Percentiles rank a stretch among this genome's conserved stretches.
phyloP scores from a whole-genome alignment of 2,797 vertebrate species.

The Gephyroberyx darwinii region DNA sequence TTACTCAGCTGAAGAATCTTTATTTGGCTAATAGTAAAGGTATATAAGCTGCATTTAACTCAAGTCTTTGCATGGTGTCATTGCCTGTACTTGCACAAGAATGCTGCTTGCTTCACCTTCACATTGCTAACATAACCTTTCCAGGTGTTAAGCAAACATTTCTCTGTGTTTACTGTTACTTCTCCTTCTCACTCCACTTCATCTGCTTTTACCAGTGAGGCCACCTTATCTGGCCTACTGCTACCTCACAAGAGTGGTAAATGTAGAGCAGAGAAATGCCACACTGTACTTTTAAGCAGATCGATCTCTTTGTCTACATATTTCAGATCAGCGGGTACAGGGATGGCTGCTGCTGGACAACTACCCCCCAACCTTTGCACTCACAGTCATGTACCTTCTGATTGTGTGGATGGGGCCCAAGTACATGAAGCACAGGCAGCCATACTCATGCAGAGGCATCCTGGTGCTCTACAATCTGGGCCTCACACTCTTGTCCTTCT shows the following conservation, averaged over 20 bases:
- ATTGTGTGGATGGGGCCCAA: constrained; percentile 95
- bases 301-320: constrained; percentile 28
- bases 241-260: not conserved
- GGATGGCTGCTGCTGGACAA: constrained; percentile 94
- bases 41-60: constrained; percentile 14
- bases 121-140: constrained; percentile 10
- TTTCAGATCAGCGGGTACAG: constrained; percentile 91
- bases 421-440: constrained; percentile 90
- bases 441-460: constrained; percentile 87
- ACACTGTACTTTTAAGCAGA: not conserved
- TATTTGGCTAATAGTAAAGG: not conserved
- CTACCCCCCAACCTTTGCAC: constrained; percentile 90
- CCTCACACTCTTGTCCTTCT: constrained; percentile 92
- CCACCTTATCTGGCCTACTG: not conserved
- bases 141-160: constrained; percentile 37
- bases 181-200: constrained; percentile 12
- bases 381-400: constrained; percentile 90
- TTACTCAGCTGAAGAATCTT: not conserved
- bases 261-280: not conserved
- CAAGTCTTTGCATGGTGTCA: not conserved
- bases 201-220: constrained; percentile 11
- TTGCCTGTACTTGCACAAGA: constrained; percentile 10
- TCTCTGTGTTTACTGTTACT: not conserved
- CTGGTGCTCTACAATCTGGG: constrained; percentile 93
- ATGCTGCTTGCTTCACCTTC: constrained; percentile 16